Evolutionary conservation across 2,888 invertebrate species (phyloP).

Genomic region (Baronia brevicornis): DNA sequence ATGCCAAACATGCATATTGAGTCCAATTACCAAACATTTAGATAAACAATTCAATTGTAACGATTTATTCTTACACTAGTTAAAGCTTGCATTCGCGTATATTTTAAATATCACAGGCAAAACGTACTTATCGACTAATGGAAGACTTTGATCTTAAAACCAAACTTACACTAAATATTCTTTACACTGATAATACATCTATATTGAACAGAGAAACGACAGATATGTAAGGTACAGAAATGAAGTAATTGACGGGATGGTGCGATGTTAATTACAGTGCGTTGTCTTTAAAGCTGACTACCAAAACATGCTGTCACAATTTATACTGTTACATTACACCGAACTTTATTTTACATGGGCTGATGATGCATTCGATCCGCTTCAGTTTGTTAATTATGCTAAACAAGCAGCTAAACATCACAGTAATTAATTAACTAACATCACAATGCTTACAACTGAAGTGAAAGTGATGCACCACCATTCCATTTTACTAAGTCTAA

Average conservation of each 20-base stretch:
- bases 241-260: constrained; percentile 44
- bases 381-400: constrained; percentile 28
- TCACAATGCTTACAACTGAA: constrained; percentile 31
- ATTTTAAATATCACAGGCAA: constrained; percentile 60
- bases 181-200: no score
- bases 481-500: constrained; percentile 60
- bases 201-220: constrained; percentile 15
- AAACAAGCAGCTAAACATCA: constrained; percentile 34
- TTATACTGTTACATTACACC: constrained; percentile 45
- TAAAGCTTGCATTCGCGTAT: constrained; percentile 51
- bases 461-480: constrained; percentile 29
- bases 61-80: constrained; percentile 32
- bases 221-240: constrained; percentile 23
- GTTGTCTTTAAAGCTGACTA: constrained; percentile 69
- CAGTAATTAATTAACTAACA: constrained; percentile 27
- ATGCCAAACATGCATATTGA: constrained; percentile 2
- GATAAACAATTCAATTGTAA: constrained; percentile 12
- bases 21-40: no score
- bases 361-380: constrained; percentile 27
- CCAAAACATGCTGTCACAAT: constrained; percentile 65
- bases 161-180: constrained; percentile 25
- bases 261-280: constrained; percentile 69
- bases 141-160: constrained; percentile 57
- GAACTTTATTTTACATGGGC: constrained; percentile 43
- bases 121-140: constrained; percentile 50